Evolutionary conservation across 2,113 vertebrate species (phyloP), one percentile per base, ranked within the genome.

Genomic region (Cairina moschata): DNA sequence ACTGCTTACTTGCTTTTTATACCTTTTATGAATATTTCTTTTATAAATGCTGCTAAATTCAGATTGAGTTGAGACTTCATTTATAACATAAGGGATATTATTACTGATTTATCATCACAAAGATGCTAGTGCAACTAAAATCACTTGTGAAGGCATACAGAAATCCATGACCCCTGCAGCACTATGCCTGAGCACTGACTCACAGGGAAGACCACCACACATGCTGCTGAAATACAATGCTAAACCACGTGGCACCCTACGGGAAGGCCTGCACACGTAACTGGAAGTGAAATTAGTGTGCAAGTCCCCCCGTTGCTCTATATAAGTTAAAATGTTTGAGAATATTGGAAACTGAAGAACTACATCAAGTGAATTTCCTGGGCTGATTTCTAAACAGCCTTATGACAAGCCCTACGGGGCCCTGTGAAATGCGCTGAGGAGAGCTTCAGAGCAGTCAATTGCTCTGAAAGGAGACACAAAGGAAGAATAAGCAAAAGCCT

Each of bases 321-420:
- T 7, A 77, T 25, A 29, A 77, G 18, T 32, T 34, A 79, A 82
- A 82, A 73, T 4, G 5, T 46, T 69, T 40, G 46, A 67, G 52
- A 87, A 52, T 54, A 66, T 40, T 48, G 8, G 44, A 69, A 90
- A 60, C 13, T 56, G 26, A 88, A 93, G 48, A 76, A 55, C 50
- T 66, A 26, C 7, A 60, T 42, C 36, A 91, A 48, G 32, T 48
- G 59, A 72, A 46, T 40, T 80, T 87, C 48, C 56, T 58, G 16
- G 21, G 50, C 23, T 80, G 44, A 62, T 73, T 85, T 76, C 87
- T 91, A 31, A 93, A 54, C 29, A 60, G 48, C 10, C 21, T 81
- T 40, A 71, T 0, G 0, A 9, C 31, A 7, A 72, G 5, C 34
- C 48, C 25, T 54, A 2, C 25, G n/a, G n/a, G 26, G 20, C 5